Conservation (phyloP, 2,113 vertebrate species). For the Dasyornis broadbenti region DNA sequence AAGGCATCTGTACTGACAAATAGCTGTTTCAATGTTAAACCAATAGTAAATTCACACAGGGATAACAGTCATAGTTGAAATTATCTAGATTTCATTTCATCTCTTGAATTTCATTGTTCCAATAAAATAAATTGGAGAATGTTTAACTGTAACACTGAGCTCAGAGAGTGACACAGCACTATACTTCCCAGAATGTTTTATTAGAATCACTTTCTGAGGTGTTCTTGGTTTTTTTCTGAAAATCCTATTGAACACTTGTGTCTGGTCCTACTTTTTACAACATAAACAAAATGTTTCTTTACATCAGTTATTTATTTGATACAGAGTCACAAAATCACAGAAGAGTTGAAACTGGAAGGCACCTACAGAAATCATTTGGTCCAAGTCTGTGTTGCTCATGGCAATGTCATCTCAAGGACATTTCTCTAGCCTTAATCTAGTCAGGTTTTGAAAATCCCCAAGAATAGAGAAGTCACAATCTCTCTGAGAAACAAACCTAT, state of each 20-base stretch:
- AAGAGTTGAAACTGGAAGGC: not conserved
- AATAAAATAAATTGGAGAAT: not conserved
- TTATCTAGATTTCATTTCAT: not conserved
- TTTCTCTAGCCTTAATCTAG: not conserved
- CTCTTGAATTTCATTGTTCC: not conserved
- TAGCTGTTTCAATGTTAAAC: not conserved
- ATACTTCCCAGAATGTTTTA: not conserved
- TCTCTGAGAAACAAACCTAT: not conserved
- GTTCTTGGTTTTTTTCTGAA: not conserved
- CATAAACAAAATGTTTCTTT: not conserved
- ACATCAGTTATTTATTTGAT: not conserved
- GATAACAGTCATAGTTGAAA: not conserved
- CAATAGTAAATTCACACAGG: not conserved
- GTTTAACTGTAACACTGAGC: not conserved
- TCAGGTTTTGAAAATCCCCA: not conserved
- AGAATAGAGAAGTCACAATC: not conserved
- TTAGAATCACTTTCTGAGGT: not conserved
- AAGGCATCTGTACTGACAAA: not conserved
- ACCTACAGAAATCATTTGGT: not conserved
- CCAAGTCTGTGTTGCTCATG: not conserved
- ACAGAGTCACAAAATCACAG: not conserved
- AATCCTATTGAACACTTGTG: fast-evolving
- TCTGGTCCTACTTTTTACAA: not conserved
- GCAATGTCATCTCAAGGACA: not conserved
- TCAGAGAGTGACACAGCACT: not conserved